Evolutionary conservation across 2,113 vertebrate genomes (phyloP), one percentile per base, ranked within the genome.

Genomic region (Calyptommatus sinebrachiatus): DNA sequence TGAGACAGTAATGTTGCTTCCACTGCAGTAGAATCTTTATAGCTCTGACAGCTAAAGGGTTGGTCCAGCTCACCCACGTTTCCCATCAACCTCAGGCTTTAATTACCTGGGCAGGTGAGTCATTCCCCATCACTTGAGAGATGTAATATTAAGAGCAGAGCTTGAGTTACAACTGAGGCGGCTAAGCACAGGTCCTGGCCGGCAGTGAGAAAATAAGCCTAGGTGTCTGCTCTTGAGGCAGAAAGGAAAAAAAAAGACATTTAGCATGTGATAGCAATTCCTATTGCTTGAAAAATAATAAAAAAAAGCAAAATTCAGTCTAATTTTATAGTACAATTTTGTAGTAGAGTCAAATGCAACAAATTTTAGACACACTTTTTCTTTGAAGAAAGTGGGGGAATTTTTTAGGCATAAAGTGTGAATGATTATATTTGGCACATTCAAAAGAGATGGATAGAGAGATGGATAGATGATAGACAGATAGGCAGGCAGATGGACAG

Each of bases 71-170:
- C 4, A 0, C 2, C 0, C 5, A 46, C 61, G 70, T 82, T 71
- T 63, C 0, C 84, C 45, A 20, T 77, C 86, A 77, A 81, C 72
- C 70, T 79, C 0, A 0, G 83, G 82, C 88, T 94, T 94, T 93
- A 90, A 85, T 92, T 91, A 87, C 66, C 6, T 50, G 78, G 79
- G 2, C 91, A 89, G 77, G 63, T 1, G 83, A 83, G 50, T 88
- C 82, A 1, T 80, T 89, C 80, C 78, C 84, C 70, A 70, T 83
- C 81, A 70, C 81, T 82, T 76, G 90, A 63, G 81, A 78, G 83
- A 77, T 93, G 86, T 83, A 90, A 35, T 87, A 90, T 91, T 91
- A 77, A 88, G 84, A 88, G 90, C 80, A 20, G 5, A n/a, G 73
- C 89, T 93, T 77, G 73, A 29, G 70, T 93, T 91, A 89, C 78